Evolutionary conservation across 92 coral and sea anemone species (phyloP), one percentile per base, ranked within the genome.

Genomic region (Isaurus tuberculatus): DNA sequence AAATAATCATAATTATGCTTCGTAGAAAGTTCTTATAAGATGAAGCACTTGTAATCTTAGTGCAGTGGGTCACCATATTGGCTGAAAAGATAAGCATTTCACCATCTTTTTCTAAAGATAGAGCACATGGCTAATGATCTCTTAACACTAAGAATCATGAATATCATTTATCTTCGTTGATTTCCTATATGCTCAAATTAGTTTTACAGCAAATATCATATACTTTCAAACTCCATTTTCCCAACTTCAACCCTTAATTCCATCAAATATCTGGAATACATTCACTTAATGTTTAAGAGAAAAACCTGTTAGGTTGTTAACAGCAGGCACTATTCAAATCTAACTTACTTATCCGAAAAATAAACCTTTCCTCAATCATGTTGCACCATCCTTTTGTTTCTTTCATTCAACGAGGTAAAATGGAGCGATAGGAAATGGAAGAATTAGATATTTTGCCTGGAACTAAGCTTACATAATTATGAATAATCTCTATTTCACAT

Each of bases 1-100:
- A 93, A 93, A 93, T 93, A 91, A 91, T 85, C 95, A 84, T 26
- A 63, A 63, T 15, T 63, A 63, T 85, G 48, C 30, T 53, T 14
- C 55, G 36, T 72, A 42, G 0, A 13, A 26, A 8, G 7, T 27
- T n/a, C 23, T 2, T 32, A 71, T 22, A 17, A 2, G 32, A 2
- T 15, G n/a, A 29, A 0, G 31, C 26, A 2, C 29, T 63, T 10
- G 15, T 34, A 8, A 11, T 28, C 15, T 8, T 5, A 13, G 69
- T 63, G 28, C 14, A 63, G 3, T 25, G 32, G 19, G 1, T 11
- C 7, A 23, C 33, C 22, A 8, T 17, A 2, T 16, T 31, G 31
- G 44, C 40, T 5, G 10, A 67, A 33, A 37, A 9, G 34, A 7
- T 55, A 17, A n/a, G 25, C 63, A 15, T 5, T 55, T 55, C 25